Evolutionary conservation across 2,113 vertebrate genomes (phyloP).

Genomic region (Lepus americanus): DNA sequence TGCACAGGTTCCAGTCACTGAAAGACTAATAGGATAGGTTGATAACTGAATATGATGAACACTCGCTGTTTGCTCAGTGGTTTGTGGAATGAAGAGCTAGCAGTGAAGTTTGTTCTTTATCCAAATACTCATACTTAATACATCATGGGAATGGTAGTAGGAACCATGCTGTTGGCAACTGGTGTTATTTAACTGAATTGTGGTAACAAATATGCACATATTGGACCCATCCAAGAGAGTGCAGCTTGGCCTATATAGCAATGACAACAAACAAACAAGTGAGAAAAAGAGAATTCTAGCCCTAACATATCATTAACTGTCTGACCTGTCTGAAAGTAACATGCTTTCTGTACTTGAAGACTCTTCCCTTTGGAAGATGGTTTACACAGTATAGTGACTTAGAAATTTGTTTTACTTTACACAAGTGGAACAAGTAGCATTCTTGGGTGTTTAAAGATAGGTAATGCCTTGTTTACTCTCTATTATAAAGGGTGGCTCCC

Average conservation of each 20-base stretch:
- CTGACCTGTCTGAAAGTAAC: not conserved
- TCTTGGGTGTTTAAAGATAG: conserved; percentile 27
- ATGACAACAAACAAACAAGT: not conserved
- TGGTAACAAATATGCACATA: not conserved
- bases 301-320: not conserved
- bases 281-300: not conserved
- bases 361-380: not conserved
- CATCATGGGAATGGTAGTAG: not conserved
- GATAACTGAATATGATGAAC: not conserved
- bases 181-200: not conserved
- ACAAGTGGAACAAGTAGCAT: conserved; percentile 32
- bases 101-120: not conserved
- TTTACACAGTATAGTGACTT: not conserved
- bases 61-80: too few species aligned
- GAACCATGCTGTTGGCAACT: not conserved
- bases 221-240: not conserved
- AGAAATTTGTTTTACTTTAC: conserved; percentile 6
- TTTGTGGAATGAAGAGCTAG: not conserved
- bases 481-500: not conserved
- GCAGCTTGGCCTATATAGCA: not conserved
- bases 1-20: not conserved
- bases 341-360: not conserved
- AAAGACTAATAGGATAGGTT: not conserved
- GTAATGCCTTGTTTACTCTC: not conserved
- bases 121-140: not conserved